These are phyloP conservation scores for Orius insidiosus DNA, from an alignment of 1,140 invertebrate genomes.

Conservation along the genomic window DNA sequence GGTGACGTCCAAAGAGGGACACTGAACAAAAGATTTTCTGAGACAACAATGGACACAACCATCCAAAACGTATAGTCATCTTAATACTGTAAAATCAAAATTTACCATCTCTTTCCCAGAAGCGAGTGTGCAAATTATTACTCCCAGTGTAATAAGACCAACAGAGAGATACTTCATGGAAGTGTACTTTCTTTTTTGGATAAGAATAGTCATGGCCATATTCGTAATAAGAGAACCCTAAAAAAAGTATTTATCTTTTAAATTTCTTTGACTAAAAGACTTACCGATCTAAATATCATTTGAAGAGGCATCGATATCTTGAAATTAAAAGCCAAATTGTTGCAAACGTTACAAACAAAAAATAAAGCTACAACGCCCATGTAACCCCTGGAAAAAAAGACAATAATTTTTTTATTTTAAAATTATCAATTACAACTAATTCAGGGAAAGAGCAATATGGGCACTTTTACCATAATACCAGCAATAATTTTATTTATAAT, in stretches of 20 bases:
- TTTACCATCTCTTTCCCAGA: conserved; percentile 50
- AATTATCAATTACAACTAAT: too few relatives aligned
- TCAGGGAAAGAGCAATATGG: too few relatives aligned
- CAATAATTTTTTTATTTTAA: too few relatives aligned
- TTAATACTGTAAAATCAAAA: too few relatives aligned
- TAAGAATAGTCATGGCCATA: conserved; percentile 85
- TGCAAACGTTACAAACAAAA: conserved; percentile 80
- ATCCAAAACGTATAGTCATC: too few relatives aligned
- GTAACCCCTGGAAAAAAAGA: background rate
- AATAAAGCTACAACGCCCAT: conserved; percentile 2
- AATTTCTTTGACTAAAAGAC: conserved; percentile 24
- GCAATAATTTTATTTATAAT: too few relatives aligned
- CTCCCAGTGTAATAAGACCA: conserved; percentile 79
- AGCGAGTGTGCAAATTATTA: conserved; percentile 78
- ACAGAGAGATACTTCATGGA: conserved; percentile 82
- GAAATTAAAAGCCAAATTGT: conserved; percentile 93
- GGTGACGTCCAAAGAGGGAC: background rate
- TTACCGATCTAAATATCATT: conserved; percentile 93
- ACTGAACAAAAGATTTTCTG: background rate
- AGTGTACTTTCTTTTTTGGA: conserved; percentile 71
- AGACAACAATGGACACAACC: background rate
- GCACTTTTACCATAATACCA: too few relatives aligned
- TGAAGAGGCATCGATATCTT: conserved; percentile 96
- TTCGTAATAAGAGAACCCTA: conserved; percentile 92
- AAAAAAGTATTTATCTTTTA: conserved; percentile 18